Evolutionary conservation across 1,140 invertebrate species (phyloP).

Genomic region (Thalassaphorura encarpata): DNA sequence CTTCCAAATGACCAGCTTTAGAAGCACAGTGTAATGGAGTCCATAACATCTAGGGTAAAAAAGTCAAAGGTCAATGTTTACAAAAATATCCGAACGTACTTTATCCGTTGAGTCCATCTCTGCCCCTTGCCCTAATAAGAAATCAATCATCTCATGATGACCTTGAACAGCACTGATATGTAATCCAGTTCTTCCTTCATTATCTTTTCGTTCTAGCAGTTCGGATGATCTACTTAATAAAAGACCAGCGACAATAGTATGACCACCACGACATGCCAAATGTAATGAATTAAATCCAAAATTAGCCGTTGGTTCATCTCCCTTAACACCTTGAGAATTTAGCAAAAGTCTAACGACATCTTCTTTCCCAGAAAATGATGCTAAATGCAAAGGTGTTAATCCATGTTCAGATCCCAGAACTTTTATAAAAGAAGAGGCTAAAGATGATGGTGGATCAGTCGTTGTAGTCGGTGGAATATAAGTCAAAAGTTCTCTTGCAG

Average conservation of each 20-base stretch:
- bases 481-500: slow-evolving; percentile 84
- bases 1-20: slow-evolving; percentile 85
- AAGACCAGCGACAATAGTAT: slow-evolving; percentile 80
- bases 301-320: slow-evolving; percentile 81
- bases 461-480: slow-evolving; percentile 89
- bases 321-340: slow-evolving; percentile 93
- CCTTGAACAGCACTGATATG: slow-evolving; percentile 94
- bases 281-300: slow-evolving; percentile 92
- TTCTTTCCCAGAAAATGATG: slow-evolving; percentile 94
- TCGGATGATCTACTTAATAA: slow-evolving; percentile 87
- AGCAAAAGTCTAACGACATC: slow-evolving; percentile 88
- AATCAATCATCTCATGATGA: slow-evolving; percentile 95
- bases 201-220: slow-evolving; percentile 82
- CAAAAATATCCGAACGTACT: slow-evolving; percentile 37
- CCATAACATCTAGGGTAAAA: slow-evolving; percentile 53
- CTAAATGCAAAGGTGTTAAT: slow-evolving; percentile 82
- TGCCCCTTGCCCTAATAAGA: slow-evolving; percentile 90
- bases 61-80: background rate
- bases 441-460: slow-evolving; percentile 77
- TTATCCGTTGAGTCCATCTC: slow-evolving; percentile 97
- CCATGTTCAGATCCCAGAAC: slow-evolving; percentile 83
- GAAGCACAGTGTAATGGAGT: slow-evolving; percentile 93
- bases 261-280: slow-evolving; percentile 89
- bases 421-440: slow-evolving; percentile 50
- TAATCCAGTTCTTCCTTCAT: slow-evolving; percentile 88